Evolutionary conservation across 1,140 invertebrate genomes (phyloP).

Genomic region (Drosophila watanabei): DNA sequence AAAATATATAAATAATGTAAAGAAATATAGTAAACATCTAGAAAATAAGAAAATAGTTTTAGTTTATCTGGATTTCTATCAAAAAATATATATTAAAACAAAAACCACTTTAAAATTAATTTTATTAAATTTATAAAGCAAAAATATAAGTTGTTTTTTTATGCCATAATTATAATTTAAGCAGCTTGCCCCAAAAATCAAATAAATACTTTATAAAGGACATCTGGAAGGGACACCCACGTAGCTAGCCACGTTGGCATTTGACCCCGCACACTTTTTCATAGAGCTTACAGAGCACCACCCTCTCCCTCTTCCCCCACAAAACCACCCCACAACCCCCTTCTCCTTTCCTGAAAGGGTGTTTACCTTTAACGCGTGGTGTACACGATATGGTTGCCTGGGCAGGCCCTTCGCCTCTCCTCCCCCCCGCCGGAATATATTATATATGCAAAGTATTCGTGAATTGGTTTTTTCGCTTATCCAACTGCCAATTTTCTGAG

Average conservation of each 20-base stretch:
- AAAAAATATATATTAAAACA: not conserved
- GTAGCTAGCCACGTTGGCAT: constrained; percentile 21
- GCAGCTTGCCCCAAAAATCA: not conserved
- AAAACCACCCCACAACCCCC: not conserved
- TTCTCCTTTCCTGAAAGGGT: constrained; percentile 57
- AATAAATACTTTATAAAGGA: constrained; percentile 15
- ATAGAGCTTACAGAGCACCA: not conserved
- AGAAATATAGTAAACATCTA: not conserved
- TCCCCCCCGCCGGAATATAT: constrained; percentile 64
- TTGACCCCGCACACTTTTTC: constrained; percentile 54
- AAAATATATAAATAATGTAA: not conserved
- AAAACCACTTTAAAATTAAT: not conserved
- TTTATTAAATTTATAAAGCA: not conserved
- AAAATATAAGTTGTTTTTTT: not conserved
- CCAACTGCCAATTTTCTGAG: constrained; percentile 85
- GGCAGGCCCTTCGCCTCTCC: constrained; percentile 65
- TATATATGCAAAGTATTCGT: constrained; percentile 85
- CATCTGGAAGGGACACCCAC: constrained; percentile 8
- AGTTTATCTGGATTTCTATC: not conserved
- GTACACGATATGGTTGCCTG: constrained; percentile 56
- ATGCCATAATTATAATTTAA: constrained; percentile 5
- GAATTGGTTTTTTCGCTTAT: constrained; percentile 85
- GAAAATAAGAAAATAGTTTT: not conserved
- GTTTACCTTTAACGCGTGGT: constrained; percentile 80
- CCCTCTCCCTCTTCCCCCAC: not conserved